These are phyloP conservation scores for Scaptomyza hsui DNA, from an alignment of 1,140 invertebrate genomes.

Conservation along the genomic window DNA sequence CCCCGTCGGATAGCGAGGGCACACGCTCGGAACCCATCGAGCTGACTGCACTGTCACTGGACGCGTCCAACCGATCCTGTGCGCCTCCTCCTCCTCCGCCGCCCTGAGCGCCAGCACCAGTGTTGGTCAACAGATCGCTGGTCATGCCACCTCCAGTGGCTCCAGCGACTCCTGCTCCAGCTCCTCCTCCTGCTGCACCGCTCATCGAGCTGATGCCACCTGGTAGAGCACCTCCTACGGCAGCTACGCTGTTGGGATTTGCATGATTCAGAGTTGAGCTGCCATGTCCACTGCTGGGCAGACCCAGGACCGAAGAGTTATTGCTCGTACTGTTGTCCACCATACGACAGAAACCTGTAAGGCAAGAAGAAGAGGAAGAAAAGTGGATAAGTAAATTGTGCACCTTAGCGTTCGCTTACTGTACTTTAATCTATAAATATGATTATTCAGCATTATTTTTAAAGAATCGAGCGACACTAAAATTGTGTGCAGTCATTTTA, in stretches of 20 bases:
- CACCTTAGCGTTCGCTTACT: not conserved
- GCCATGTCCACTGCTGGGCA: constrained; percentile 72
- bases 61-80: constrained; percentile 90
- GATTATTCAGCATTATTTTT: constrained; percentile 27
- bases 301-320: constrained; percentile 80
- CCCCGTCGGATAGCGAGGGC: constrained; percentile 92
- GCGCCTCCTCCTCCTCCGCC: constrained; percentile 74
- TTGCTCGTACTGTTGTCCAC: constrained; percentile 87
- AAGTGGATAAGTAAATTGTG: not conserved
- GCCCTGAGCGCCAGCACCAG: constrained; percentile 57
- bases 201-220: constrained; percentile 77
- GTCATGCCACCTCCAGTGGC: constrained; percentile 77
- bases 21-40: constrained; percentile 96
- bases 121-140: constrained; percentile 65
- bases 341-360: constrained; percentile 92
- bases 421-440: constrained; percentile 3
- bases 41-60: constrained; percentile 94
- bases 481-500: constrained; percentile 8
- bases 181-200: constrained; percentile 37
- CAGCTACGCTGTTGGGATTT: constrained; percentile 41
- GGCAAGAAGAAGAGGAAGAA: constrained; percentile 56
- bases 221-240: constrained; percentile 38
- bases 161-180: constrained; percentile 48
- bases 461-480: no score
- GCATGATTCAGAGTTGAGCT: constrained; percentile 55